Evolutionary conservation across 2,888 invertebrate species (phyloP).

Genomic region (Dromius quadrimaculatus): DNA sequence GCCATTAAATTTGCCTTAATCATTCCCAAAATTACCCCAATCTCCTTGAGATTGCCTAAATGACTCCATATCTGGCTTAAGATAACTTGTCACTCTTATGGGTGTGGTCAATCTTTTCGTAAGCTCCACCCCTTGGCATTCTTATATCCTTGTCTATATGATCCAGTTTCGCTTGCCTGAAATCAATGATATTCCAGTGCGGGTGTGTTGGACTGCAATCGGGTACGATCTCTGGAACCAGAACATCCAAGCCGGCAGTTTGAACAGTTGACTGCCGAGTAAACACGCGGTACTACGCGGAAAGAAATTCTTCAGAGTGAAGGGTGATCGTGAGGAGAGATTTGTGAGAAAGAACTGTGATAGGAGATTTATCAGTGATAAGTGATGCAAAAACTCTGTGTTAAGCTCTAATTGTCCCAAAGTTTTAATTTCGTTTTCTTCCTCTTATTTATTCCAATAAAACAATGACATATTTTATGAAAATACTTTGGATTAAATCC

Average conservation of each 20-base stretch:
- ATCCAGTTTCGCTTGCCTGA: slow-evolving; percentile 54
- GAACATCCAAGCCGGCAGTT: neutral
- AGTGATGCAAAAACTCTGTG: too few species aligned
- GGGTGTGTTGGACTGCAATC: slow-evolving; percentile 31
- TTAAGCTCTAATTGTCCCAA: too few species aligned
- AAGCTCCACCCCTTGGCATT: slow-evolving; percentile 22
- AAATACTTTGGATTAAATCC: too few species aligned
- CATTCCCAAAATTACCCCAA: slow-evolving; percentile 8
- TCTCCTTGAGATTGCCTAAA: slow-evolving; percentile 8
- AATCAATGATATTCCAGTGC: slow-evolving; percentile 16
- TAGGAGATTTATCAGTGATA: too few species aligned
- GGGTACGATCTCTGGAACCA: neutral
- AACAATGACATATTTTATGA: too few species aligned
- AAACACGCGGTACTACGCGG: slow-evolving; percentile 35
- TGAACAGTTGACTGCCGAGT: slow-evolving; percentile 30
- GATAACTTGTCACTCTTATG: slow-evolving; percentile 14
- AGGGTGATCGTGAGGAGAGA: slow-evolving; percentile 22
- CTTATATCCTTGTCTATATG: slow-evolving; percentile 44
- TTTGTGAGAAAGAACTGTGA: neutral
- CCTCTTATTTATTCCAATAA: too few species aligned
- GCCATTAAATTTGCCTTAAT: too few species aligned
- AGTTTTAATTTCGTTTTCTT: too few species aligned
- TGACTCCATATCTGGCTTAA: slow-evolving; percentile 38
- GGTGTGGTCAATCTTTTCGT: slow-evolving; percentile 44
- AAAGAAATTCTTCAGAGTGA: neutral